Conservation (phyloP, 35 echinoderm and acorn worm genomes). For the Hemicentrotus pulcherrimus region DNA sequence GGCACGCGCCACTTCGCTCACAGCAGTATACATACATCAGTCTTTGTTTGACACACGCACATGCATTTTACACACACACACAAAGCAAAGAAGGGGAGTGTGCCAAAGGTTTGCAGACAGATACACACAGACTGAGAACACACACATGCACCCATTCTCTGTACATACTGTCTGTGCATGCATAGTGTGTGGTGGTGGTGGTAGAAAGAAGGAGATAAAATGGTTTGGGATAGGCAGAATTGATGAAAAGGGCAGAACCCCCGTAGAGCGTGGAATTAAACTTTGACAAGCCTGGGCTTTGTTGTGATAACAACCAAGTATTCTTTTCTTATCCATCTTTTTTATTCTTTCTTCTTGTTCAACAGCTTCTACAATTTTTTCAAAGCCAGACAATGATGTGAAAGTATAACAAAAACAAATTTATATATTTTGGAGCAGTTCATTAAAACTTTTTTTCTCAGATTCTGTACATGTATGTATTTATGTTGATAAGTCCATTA, state of each 20-base stretch:
- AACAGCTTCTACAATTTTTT: too few relatives aligned
- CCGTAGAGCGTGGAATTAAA: slow-evolving; percentile 24
- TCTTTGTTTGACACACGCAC: neutral
- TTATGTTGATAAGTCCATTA: too few relatives aligned
- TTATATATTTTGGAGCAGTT: too few relatives aligned
- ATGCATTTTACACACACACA: neutral
- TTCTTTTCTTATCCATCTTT: neutral
- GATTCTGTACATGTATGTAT: too few relatives aligned
- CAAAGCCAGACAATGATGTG: too few relatives aligned
- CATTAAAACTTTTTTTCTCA: too few relatives aligned
- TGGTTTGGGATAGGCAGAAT: neutral
- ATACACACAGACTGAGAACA: neutral
- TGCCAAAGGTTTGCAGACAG: neutral
- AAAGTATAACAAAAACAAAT: too few relatives aligned
- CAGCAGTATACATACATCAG: neutral
- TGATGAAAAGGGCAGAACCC: slow-evolving; percentile 14
- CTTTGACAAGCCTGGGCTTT: neutral
- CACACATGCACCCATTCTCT: neutral
- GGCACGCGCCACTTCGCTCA: slow-evolving; percentile 32
- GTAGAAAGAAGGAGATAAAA: neutral
- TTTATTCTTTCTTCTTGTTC: neutral
- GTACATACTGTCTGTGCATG: neutral
- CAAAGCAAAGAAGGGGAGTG: neutral
- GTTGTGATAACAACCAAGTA: neutral
- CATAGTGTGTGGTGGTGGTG: neutral